Evolutionary conservation across 37 sponge, comb jelly and placozoan genomes (phyloP), one percentile per base, ranked within the genome.

Genomic region (Chondrosia reniformis): DNA sequence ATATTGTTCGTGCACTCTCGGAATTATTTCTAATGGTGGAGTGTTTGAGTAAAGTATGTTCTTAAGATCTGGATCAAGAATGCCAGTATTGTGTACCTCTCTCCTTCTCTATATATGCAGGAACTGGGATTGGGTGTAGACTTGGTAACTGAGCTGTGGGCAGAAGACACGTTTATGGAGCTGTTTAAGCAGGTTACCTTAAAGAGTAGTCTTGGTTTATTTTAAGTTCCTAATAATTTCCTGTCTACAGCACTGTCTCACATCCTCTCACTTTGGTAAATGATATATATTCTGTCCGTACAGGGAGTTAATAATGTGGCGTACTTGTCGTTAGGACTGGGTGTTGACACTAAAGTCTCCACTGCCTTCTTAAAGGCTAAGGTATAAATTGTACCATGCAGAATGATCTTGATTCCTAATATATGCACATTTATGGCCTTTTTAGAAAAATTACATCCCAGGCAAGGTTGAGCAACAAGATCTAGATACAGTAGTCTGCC

Each of bases 11-110:
- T 55, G 85, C 80, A 17, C 69, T 94, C 44, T 85, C 92, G 25
- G 95, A 91, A 21, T 77, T 93, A 40, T 94, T 94, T 71, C 73
- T 90, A 10, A 59, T 74, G 13, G 83, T 90, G 32, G 95, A 94
- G 46, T 83, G 82, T 45, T 69, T 87, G 34, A 84, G 92, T 67
- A 73, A 88, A 76, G 88, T 87, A 45, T 39, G 38, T 30, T 34
- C 63, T 25, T 9, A 28, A 24, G 63, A 9, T 62, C 27, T 25
- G 27, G 54, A 49, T 12, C 17, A 17, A 49, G 54, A 19, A 17
- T 49, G 54, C 17, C 15, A 19, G 54, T 49, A 17, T 12, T 49
- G 54, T 49, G 54, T 49, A 17, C 17, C 15, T 49, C 15, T 49
- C 15, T 49, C 15, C 17, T 12, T 49, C 15, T 49, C 15, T 8